Evolutionary conservation across 2,797 vertebrate genomes (phyloP), one percentile per base, ranked within the genome.

Genomic region (Urophycis tenuis): DNA sequence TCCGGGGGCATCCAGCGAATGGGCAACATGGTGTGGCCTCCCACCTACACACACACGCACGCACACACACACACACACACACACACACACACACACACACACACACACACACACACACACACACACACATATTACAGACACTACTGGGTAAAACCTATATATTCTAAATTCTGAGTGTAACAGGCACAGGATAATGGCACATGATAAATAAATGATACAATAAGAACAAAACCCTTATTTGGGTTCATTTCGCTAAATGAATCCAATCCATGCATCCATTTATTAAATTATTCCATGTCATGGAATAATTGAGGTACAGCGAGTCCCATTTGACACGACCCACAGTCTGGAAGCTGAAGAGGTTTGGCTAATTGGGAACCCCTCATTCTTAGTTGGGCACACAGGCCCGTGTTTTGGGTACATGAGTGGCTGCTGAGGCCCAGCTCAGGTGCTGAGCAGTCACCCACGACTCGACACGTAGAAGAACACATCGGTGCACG

Each of bases 1-100:
- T 98, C 97, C 0, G 97, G 97, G 3, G 97, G 96, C 97, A 99
- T 98, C 97, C 97, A 99, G 36, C 97, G 97, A 74, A 99, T 99
- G 33, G 97, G 97, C 82, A 99, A 93, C 97, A 99, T 99, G 76
- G 96, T 99, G 84, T 99, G 97, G 85, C 97, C 97, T 85, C 97
- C 97, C 71, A 99, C 97, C 96, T 97, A 73, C 53, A 71, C 41
- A 45, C 32, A 39, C 19, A 60, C 22, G 29, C 17, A 74, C 2
- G 69, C 0, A 69, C 73, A 53, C 41, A 33, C 41, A 74, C 29
- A n/a, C 30, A 77, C 33, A 80, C 33, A 83, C 8, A 76, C 30
- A 75, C 22, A 75, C 0, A 81, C 15, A 79, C 39, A 76, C 4
- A 69, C 60, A 41, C 70, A 71, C 30, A 71, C 35, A 41, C 34